A percentile compares a stretch with the other conserved stretches of the same genome.
Conservation (phyloP, 2,888 invertebrate species). For the Mechanitis messenoides region DNA sequence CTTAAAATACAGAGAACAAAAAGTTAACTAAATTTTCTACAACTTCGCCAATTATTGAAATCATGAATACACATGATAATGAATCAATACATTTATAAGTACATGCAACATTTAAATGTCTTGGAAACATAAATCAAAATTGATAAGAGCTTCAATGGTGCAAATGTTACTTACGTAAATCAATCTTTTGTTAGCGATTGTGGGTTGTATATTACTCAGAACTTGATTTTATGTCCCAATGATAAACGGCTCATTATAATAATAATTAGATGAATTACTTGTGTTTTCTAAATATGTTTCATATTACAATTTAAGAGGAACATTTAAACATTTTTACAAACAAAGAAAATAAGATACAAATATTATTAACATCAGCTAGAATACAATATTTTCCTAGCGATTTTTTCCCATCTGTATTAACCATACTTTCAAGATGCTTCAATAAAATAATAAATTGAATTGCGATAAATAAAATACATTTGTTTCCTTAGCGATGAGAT, state of each 20-base stretch:
- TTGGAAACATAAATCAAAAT: slow-evolving; percentile 62
- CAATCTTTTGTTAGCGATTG: slow-evolving; percentile 40
- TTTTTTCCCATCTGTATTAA: slow-evolving; percentile 13
- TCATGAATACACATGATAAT: too few relatives aligned
- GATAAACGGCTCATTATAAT: slow-evolving; percentile 26
- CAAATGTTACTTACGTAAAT: slow-evolving; percentile 60
- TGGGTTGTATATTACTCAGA: slow-evolving; percentile 34
- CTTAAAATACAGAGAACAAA: too few relatives aligned
- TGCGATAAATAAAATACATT: slow-evolving; percentile 14
- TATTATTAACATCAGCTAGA: too few relatives aligned
- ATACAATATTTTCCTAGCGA: too few relatives aligned
- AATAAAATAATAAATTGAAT: slow-evolving; percentile 23
- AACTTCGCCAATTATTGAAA: too few relatives aligned
- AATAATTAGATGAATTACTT: slow-evolving; percentile 23
- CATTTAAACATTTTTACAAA: too few relatives aligned
- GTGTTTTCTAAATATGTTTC: slow-evolving; percentile 4
- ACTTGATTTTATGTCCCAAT: slow-evolving; percentile 22
- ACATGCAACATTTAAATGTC: slow-evolving; percentile 38
- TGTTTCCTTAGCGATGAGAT: slow-evolving; percentile 3
- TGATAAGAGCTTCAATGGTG: slow-evolving; percentile 60
- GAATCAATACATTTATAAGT: slow-evolving; percentile 4
- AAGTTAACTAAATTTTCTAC: too few relatives aligned
- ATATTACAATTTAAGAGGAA: too few relatives aligned
- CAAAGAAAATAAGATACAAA: too few relatives aligned
- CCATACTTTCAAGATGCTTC: slow-evolving; percentile 16